Evolutionary conservation across 2,888 invertebrate genomes (phyloP).

Genomic region (Maniola hyperantus): DNA sequence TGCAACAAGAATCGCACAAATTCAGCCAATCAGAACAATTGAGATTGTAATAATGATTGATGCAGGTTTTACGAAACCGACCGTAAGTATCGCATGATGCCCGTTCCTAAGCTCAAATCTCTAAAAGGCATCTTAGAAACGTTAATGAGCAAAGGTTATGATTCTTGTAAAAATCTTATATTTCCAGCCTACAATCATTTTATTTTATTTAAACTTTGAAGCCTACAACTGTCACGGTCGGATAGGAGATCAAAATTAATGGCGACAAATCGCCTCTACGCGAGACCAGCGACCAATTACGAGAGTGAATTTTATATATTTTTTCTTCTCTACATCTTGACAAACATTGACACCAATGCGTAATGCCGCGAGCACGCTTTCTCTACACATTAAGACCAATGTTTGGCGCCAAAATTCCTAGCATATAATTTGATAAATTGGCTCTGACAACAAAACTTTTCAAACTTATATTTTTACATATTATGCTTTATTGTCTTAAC

Average conservation of each 20-base stretch:
- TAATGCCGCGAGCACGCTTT: slow-evolving; percentile 66
- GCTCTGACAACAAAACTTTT: slow-evolving; percentile 33
- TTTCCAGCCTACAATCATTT: background rate
- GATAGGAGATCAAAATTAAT: slow-evolving; percentile 31
- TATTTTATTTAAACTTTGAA: background rate
- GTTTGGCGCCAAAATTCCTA: slow-evolving; percentile 76
- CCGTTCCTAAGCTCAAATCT: no score
- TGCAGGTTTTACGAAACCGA: no score
- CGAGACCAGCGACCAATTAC: slow-evolving; percentile 24
- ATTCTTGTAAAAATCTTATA: no score
- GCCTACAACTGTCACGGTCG: slow-evolving; percentile 16
- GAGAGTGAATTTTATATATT: slow-evolving; percentile 22
- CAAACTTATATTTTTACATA: no score
- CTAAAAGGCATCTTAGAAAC: no score
- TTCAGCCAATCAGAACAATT: no score
- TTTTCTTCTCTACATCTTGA: slow-evolving; percentile 44
- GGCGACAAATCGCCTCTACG: slow-evolving; percentile 30
- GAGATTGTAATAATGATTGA: no score
- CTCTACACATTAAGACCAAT: slow-evolving; percentile 52
- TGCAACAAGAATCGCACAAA: no score
- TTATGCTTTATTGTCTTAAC: no score
- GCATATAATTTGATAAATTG: slow-evolving; percentile 53
- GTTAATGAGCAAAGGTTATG: no score
- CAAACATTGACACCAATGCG: slow-evolving; percentile 57
- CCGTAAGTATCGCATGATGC: no score